Conservation (phyloP, 1,140 invertebrate species). For the Drosophila asahinai region DNA sequence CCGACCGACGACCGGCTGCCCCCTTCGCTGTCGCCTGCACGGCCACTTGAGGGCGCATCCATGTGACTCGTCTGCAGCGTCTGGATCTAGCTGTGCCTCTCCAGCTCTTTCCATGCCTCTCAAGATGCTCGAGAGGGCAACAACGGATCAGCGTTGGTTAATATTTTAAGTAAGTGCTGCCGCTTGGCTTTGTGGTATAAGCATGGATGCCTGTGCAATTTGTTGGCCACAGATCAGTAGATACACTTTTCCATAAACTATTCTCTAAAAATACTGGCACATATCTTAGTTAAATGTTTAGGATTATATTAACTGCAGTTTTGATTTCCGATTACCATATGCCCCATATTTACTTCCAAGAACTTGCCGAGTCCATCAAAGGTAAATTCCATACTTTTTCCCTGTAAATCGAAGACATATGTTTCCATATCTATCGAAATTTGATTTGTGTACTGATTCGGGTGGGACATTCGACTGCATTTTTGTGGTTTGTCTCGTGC, state of each 20-base stretch:
- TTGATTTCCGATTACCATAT: not conserved
- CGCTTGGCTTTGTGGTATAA: conserved; percentile 49
- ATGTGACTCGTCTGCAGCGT: conserved; percentile 59
- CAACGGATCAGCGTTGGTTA: conserved; percentile 75
- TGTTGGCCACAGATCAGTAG: conserved; percentile 2
- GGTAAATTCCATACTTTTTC: not conserved
- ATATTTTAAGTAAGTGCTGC: conserved; percentile 82
- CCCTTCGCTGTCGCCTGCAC: conserved; percentile 51
- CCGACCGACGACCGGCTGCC: conserved; percentile 7
- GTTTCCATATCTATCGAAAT: conserved; percentile 39
- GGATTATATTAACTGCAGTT: not conserved
- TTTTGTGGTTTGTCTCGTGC: conserved; percentile 70
- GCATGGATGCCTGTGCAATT: not conserved
- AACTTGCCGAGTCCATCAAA: conserved; percentile 5
- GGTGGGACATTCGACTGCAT: conserved; percentile 47
- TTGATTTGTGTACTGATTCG: conserved; percentile 54
- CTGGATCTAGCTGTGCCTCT: conserved; percentile 41
- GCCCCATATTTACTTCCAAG: not conserved
- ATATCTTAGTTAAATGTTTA: not conserved
- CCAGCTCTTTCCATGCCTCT: conserved; percentile 21
- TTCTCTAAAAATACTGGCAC: too few relatives aligned
- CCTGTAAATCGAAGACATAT: conserved; percentile 26
- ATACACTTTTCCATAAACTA: too few relatives aligned
- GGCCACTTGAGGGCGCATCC: conserved; percentile 71
- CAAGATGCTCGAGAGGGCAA: conserved; percentile 63